Conservation (phyloP, 2,113 vertebrate species). For the Athene noctua region DNA sequence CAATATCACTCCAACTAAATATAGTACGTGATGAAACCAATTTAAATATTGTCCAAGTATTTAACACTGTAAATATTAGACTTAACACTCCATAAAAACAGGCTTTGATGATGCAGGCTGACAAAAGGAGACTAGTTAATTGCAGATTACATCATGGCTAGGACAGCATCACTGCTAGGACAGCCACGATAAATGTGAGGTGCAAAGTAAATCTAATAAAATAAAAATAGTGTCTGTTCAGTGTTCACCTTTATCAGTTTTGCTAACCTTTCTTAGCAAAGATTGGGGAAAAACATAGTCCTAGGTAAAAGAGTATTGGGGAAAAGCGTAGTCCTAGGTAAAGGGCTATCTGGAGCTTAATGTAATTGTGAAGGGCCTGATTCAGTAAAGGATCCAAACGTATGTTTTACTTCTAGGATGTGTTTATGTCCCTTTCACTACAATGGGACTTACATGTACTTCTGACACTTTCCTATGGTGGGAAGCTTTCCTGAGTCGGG, state of each 20-base stretch:
- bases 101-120: constrained; percentile 67
- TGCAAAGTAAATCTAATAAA: constrained; percentile 62
- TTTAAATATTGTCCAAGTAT: constrained; percentile 70
- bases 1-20: constrained; percentile 68
- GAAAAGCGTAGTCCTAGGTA: neutral
- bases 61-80: constrained; percentile 71
- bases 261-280: constrained; percentile 18
- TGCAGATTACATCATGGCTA: constrained; percentile 70
- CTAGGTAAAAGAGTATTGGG: neutral
- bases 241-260: constrained; percentile 48
- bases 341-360: neutral
- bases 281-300: neutral
- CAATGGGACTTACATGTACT: neutral
- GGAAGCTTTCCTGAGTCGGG: neutral
- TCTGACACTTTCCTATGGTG: neutral
- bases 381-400: neutral
- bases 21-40: constrained; percentile 68
- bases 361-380: neutral
- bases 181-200: constrained; percentile 51
- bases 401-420: neutral
- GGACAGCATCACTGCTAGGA: constrained; percentile 52
- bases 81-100: constrained; percentile 65
- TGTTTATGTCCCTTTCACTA: neutral
- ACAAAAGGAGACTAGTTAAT: constrained; percentile 71
- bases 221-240: constrained; percentile 28